Evolutionary conservation across 2,888 invertebrate species (phyloP), one percentile per base, ranked within the genome.

Genomic region (Drosophila tripunctata): DNA sequence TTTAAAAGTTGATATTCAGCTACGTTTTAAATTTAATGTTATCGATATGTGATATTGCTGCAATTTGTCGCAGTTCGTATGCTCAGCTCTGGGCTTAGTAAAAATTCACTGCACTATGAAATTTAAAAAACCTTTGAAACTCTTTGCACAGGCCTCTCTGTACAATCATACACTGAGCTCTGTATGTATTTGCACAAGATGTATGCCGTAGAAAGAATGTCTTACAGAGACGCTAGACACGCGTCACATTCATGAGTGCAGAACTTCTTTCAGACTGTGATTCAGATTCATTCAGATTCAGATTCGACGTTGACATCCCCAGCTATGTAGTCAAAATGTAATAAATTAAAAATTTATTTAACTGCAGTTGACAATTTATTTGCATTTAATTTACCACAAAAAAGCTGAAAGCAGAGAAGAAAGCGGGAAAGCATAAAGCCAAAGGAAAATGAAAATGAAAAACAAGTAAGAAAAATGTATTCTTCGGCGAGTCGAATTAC

Each of bases 301-400:
- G 50, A 14, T 57, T 41, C 41, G 50, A 58, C 63, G 50, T 58
- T 69, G 63, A 52, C 57, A 64, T 35, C 38, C 21, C 47, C 17
- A 45, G 69, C 67, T 47, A 27, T 27, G 27, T 27, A 68, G 74
- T 77, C 80, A 77, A 71, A 79, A 65, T 63, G 74, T 71, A 80
- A 83, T 81, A 81, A 81, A 87, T 85, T 85, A 87, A 85, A 83
- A 78, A 82, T 85, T 82, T 85, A 85, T 85, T 87, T 78, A 76
- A 72, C 87, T 83, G 83, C 87, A 83, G 83, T 83, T 83, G 83
- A 83, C 83, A 83, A 83, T 83, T 83, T 83, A 83, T 87, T 87
- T 87, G 85, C 83, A 87, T 83, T 85, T 87, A 82, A 83, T 87
- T 87, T 87, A 70, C 85, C 79, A 77, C 85, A 82, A 82, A 76